Evolutionary conservation across 35 echinoderm and acorn worm species (phyloP), one percentile per base, ranked within the genome.

Genomic region (Heliocidaris erythrogramma): DNA sequence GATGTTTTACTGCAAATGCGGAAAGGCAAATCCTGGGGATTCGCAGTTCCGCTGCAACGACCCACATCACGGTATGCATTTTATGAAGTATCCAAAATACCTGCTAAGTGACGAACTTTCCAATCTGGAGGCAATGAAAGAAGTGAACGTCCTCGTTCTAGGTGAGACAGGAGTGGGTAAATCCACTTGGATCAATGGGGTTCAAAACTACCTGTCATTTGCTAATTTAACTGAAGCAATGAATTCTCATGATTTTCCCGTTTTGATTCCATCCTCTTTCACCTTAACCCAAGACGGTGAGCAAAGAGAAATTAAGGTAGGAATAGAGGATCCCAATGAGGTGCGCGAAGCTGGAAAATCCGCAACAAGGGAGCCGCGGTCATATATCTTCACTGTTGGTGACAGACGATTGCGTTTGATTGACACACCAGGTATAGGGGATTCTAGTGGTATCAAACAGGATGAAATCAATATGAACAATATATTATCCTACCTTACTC

Each of bases 371-470:
- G 9, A 92, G 47, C 90, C 90, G 5, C 90, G 90, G 35, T 48
- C 90, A 17, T 92, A 92, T 48, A 49, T 92, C 30, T 92, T 92
- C 49, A 27, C 35, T 24, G 47, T 92, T n/a, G 90, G 90, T 49
- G 90, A 92, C 30, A 35, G 24, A 27, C 35, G 90, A 92, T 18
- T 92, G 24, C 32, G 90, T 24, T 92, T 92, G 90, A 92, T 48
- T 92, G 90, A 92, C 47, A 92, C 90, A 49, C 90, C 90, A 42
- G 90, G 90, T 7, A 48, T 92, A 92, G 90, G 90, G 7, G 90
- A 92, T 49, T 9, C 17, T 48, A 14, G 32, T 27, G 90, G 90
- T 92, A 14, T 14, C 18, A 18, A 60, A 18, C 59, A 60, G 59
- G 59, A 60, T 60, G 59, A 60, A 12, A 60, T 60, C 59, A 60